Conservation (phyloP, 1,140 invertebrate genomes). For the Aphelinus certus region DNA sequence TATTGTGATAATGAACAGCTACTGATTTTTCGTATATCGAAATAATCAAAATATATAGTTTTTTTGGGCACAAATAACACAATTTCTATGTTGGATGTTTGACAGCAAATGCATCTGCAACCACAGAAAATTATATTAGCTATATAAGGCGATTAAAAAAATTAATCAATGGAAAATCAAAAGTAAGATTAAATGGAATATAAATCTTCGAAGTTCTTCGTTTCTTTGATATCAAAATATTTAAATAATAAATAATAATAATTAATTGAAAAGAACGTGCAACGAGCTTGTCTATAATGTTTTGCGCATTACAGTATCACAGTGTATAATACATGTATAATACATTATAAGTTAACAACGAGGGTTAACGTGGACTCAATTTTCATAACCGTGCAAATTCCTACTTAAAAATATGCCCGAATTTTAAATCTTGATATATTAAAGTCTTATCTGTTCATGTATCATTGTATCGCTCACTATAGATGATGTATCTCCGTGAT, state of each 20-base stretch:
- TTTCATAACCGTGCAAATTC: constrained; percentile 36
- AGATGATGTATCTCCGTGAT: constrained; percentile 3
- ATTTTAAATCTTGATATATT: neutral
- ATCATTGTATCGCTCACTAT: constrained; percentile 6
- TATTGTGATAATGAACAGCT: constrained; percentile 38
- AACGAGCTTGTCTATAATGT: too few species aligned
- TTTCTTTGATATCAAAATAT: neutral
- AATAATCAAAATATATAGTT: neutral
- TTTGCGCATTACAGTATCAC: neutral
- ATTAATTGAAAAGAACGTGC: too few species aligned
- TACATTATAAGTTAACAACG: constrained; percentile 35
- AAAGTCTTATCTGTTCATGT: neutral
- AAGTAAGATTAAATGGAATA: too few species aligned
- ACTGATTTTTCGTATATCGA: constrained; percentile 32
- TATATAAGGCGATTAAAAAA: neutral
- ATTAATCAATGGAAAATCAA: neutral
- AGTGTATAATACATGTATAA: constrained; percentile 11
- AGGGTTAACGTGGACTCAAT: constrained; percentile 55
- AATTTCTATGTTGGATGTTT: constrained; percentile 19
- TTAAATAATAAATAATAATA: too few species aligned
- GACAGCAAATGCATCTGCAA: neutral
- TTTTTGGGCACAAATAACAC: constrained; percentile 10
- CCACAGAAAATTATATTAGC: neutral
- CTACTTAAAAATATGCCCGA: neutral
- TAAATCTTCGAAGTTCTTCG: too few species aligned